A percentile compares a stretch with the other conserved stretches of the same genome.
Conservation (phyloP, 2,113 vertebrate species). For the Ceyx cyanopectus region DNA sequence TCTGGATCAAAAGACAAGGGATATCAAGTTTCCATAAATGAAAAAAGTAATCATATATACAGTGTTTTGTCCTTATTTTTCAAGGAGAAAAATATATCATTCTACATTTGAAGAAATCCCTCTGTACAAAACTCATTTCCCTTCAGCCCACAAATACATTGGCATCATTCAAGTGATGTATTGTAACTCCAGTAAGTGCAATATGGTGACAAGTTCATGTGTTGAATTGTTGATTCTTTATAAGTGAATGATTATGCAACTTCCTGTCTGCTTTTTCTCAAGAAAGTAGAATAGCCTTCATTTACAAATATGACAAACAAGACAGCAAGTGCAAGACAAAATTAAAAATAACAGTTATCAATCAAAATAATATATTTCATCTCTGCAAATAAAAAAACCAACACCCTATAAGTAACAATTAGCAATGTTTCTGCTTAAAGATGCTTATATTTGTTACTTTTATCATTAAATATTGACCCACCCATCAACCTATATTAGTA, state of each 20-base stretch:
- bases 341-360: background rate
- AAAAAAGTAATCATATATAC: background rate
- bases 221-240: slow-evolving; percentile 50
- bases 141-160: background rate
- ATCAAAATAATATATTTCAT: background rate
- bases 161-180: background rate
- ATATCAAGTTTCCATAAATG: background rate
- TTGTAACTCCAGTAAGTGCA: background rate
- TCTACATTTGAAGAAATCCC: background rate
- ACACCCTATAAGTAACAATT: background rate
- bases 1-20: background rate
- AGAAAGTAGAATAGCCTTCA: background rate
- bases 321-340: slow-evolving; percentile 12
- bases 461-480: background rate
- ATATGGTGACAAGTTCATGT: background rate
- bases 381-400: background rate
- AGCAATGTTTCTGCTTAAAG: background rate
- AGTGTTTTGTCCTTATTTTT: background rate
- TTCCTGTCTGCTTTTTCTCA: slow-evolving; percentile 13
- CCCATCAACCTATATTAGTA: background rate
- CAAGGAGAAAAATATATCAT: background rate
- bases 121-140: slow-evolving; percentile 23
- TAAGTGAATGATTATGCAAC: slow-evolving; percentile 26
- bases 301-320: slow-evolving; percentile 31
- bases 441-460: background rate